These are phyloP conservation scores for Zalophus californianus DNA, from an alignment of 2,797 vertebrate genomes.

Conservation along the genomic window DNA sequence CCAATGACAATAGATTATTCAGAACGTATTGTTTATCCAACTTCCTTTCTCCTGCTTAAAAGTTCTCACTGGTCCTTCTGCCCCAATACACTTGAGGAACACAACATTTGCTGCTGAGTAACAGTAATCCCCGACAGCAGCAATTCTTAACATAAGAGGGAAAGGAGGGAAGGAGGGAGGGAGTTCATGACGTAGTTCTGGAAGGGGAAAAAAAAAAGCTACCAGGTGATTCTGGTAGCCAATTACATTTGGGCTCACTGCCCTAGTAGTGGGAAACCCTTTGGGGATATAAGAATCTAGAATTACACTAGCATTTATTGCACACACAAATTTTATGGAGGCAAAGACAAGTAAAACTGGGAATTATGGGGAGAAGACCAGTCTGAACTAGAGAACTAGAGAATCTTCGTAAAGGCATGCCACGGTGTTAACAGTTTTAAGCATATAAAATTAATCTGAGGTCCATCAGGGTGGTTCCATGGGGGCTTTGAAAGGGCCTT, in stretches of 20 bases:
- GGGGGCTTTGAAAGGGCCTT: background rate
- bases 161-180: background rate
- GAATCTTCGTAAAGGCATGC: background rate
- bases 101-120: background rate
- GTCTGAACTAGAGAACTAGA: background rate
- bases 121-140: background rate
- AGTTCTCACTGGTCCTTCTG: background rate
- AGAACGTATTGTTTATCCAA: background rate
- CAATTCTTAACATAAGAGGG: background rate
- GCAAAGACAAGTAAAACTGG: slow-evolving; percentile 9
- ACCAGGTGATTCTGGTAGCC: background rate
- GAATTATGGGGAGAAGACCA: background rate
- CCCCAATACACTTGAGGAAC: background rate
- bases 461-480: background rate
- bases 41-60: slow-evolving; percentile 4
- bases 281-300: background rate
- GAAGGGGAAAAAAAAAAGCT: background rate
- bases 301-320: slow-evolving; percentile 25
- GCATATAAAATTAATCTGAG: background rate
- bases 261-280: background rate
- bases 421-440: background rate
- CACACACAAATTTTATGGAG: background rate
- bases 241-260: background rate
- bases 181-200: background rate
- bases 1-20: background rate